Evolutionary conservation across 2,888 invertebrate species (phyloP).

Genomic region (Chouioia cunea): DNA sequence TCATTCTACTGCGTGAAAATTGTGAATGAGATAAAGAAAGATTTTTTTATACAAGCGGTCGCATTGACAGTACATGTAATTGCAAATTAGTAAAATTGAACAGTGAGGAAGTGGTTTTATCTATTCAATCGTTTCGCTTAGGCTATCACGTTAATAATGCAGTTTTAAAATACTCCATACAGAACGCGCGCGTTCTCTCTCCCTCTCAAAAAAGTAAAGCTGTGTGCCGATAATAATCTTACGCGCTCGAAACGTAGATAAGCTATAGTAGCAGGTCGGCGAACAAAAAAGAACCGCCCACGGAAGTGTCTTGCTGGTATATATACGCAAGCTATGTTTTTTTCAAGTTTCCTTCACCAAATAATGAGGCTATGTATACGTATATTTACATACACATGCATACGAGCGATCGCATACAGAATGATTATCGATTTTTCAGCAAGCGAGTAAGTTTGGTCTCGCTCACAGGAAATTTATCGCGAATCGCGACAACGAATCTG

Average conservation of each 20-base stretch:
- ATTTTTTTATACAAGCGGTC: too few species aligned
- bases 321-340: background rate
- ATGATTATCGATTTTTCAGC: constrained; percentile 41
- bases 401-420: constrained; percentile 3
- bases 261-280: background rate
- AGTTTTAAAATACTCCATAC: constrained; percentile 1
- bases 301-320: background rate
- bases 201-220: background rate
- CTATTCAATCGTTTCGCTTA: background rate
- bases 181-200: too few species aligned
- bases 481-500: constrained; percentile 42
- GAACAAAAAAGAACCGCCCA: background rate
- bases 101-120: constrained; percentile 7
- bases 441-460: background rate
- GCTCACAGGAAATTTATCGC: constrained; percentile 41
- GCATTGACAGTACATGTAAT: too few species aligned
- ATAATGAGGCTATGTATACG: constrained; percentile 30
- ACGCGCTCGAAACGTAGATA: background rate
- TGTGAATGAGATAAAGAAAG: background rate
- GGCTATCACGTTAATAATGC: constrained; percentile 11
- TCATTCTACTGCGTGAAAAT: background rate
- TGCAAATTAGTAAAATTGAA: constrained; percentile 2
- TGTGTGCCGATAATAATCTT: constrained; percentile 4
- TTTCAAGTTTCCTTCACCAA: constrained; percentile 13
- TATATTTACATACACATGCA: too few species aligned